Conservation (phyloP, 2,888 invertebrate genomes). For the Zeuzera pyrina region DNA sequence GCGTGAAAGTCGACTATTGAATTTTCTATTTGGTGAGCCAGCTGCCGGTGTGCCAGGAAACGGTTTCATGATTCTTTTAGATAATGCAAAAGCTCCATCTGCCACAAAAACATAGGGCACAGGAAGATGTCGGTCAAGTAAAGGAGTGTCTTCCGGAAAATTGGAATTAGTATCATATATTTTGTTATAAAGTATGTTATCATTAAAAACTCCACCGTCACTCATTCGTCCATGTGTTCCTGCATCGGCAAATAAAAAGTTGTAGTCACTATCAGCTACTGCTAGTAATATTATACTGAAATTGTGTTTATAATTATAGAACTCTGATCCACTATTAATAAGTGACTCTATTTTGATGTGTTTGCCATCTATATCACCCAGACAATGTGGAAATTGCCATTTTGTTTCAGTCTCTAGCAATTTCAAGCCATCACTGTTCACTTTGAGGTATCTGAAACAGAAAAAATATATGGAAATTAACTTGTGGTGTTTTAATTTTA, state of each 20-base stretch:
- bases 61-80: slow-evolving; percentile 10
- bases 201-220: slow-evolving; percentile 19
- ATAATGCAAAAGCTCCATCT: slow-evolving; percentile 11
- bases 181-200: slow-evolving; percentile 8
- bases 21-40: slow-evolving; percentile 10
- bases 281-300: slow-evolving; percentile 19
- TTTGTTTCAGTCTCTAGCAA: slow-evolving; percentile 16
- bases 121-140: slow-evolving; percentile 7
- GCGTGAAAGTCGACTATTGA: slow-evolving; percentile 9
- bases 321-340: slow-evolving; percentile 22
- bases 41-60: slow-evolving; percentile 9
- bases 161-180: neutral
- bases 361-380: slow-evolving; percentile 20
- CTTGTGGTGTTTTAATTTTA: slow-evolving; percentile 6
- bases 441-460: slow-evolving; percentile 11
- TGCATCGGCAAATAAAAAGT: slow-evolving; percentile 23
- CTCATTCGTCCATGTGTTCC: slow-evolving; percentile 9
- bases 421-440: slow-evolving; percentile 17
- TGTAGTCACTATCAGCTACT: slow-evolving; percentile 21
- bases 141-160: slow-evolving; percentile 3
- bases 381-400: slow-evolving; percentile 25
- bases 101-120: slow-evolving; percentile 13
- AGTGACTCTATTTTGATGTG: slow-evolving; percentile 17
- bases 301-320: slow-evolving; percentile 21
- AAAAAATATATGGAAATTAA: too few relatives aligned